A percentile compares a stretch with the other conserved stretches of the same genome.
Evolutionary conservation across 1,140 invertebrate genomes (phyloP).

Genomic region (Oryctes rhinoceros): DNA sequence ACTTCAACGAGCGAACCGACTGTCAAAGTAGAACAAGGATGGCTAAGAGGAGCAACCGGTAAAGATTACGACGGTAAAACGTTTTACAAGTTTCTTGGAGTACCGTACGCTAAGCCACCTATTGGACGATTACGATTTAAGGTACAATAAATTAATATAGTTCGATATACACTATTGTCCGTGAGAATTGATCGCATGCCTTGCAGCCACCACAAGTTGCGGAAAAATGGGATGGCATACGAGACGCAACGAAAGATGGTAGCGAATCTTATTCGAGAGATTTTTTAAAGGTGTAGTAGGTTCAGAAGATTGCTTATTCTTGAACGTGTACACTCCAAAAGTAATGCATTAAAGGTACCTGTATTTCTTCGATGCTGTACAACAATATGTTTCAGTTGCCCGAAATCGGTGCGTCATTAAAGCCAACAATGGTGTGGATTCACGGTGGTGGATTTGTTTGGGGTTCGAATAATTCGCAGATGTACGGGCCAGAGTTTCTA

Average conservation of each 20-base stretch:
- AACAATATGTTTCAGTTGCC: constrained; percentile 48
- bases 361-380: not conserved
- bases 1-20: constrained; percentile 1
- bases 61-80: not conserved
- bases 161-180: not conserved
- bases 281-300: constrained; percentile 60
- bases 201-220: constrained; percentile 64
- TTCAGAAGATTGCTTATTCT: constrained; percentile 80
- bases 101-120: constrained; percentile 41
- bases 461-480: constrained; percentile 65
- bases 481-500: constrained; percentile 70
- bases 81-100: constrained; percentile 41
- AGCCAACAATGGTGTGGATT: constrained; percentile 73
- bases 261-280: constrained; percentile 60
- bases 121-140: constrained; percentile 34
- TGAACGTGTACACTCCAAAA: constrained; percentile 82
- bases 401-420: constrained; percentile 43
- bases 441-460: constrained; percentile 69
- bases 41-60: constrained; percentile 1
- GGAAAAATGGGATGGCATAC: constrained; percentile 65
- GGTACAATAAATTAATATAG: not conserved
- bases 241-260: constrained; percentile 65
- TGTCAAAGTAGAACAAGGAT: constrained; percentile 29
- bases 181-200: not conserved
- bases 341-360: constrained; percentile 42